Percentiles rank a stretch among this genome's conserved stretches.
phyloP scores from a whole-genome alignment of 37 sponge, comb jelly and placozoan species.

The Ianthella basta region DNA sequence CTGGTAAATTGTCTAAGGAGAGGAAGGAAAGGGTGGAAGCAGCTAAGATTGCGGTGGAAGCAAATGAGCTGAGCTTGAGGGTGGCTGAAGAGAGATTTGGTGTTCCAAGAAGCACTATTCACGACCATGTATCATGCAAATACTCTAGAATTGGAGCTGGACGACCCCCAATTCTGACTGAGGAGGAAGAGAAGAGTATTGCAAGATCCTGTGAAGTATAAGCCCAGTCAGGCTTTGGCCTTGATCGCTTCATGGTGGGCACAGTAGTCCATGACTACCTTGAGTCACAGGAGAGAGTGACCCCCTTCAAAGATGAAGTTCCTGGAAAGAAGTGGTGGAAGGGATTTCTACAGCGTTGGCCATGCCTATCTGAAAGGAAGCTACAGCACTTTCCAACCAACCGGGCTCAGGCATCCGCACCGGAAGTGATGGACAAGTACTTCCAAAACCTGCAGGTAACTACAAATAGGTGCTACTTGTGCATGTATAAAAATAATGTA shows the following conservation, averaged over 20 bases:
- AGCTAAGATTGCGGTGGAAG: neutral
- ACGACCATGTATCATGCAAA: neutral
- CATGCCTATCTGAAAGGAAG: conserved; percentile 21
- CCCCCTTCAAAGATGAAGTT: conserved; percentile 37
- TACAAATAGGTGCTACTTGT: too few relatives aligned
- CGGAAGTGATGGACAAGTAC: neutral
- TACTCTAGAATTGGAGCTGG: neutral
- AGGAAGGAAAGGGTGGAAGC: neutral
- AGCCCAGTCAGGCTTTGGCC: conserved; percentile 24
- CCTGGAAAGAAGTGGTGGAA: conserved; percentile 43
- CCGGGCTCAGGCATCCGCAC: neutral
- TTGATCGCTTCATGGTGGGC: conserved; percentile 24
- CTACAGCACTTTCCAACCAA: conserved; percentile 17
- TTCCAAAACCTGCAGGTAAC: too few relatives aligned
- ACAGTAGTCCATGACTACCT: conserved; percentile 35
- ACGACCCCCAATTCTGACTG: neutral
- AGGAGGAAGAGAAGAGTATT: conserved; percentile 32
- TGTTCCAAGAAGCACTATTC: neutral
- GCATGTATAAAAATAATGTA: too few relatives aligned
- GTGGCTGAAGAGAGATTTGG: neutral
- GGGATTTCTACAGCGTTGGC: conserved; percentile 20
- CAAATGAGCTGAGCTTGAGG: neutral
- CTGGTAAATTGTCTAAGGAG: too few relatives aligned
- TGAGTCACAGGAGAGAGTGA: neutral
- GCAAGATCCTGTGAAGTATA: conserved; percentile 37